phyloP scores from a whole-genome alignment of 1,140 invertebrate genomes.

The Anagrus nilaparvatae region DNA sequence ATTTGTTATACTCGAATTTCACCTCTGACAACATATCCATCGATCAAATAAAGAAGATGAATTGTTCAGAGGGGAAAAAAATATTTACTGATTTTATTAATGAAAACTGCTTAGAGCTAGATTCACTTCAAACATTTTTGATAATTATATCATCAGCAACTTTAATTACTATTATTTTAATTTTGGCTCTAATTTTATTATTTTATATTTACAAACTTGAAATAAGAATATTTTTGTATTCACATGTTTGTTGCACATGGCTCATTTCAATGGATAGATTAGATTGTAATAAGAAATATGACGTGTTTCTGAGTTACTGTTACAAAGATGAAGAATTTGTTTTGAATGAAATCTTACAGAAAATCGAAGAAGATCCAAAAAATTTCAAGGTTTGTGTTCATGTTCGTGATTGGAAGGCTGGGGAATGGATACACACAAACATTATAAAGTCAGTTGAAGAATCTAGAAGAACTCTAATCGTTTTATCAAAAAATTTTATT shows the following conservation, averaged over 20 bases:
- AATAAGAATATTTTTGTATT: conserved; percentile 62
- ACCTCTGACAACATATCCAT: no score
- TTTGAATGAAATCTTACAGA: conserved; percentile 51
- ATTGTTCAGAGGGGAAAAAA: conserved; percentile 32
- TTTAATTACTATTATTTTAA: conserved; percentile 41
- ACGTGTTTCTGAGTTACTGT: conserved; percentile 82
- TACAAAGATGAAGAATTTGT: conserved; percentile 72
- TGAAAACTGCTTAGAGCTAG: conserved; percentile 44
- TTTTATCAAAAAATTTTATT: no score
- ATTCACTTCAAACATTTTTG: conserved; percentile 32
- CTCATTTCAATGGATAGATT: conserved; percentile 60
- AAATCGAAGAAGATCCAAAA: conserved; percentile 50
- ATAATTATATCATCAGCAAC: conserved; percentile 38
- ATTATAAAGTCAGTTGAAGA: no score
- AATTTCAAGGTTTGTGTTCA: conserved; percentile 66
- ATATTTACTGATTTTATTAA: conserved; percentile 36
- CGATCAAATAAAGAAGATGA: conserved; percentile 30
- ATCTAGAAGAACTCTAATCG: no score
- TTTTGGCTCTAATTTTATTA: conserved; percentile 39
- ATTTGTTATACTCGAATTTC: no score
- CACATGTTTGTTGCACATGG: conserved; percentile 52
- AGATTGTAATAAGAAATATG: conserved; percentile 68
- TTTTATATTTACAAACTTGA: conserved; percentile 54
- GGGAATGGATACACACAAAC: no score
- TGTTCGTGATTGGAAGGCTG: conserved; percentile 66